Conservation (phyloP, 1,140 invertebrate genomes). For the Pemphigus obesinymphae region DNA sequence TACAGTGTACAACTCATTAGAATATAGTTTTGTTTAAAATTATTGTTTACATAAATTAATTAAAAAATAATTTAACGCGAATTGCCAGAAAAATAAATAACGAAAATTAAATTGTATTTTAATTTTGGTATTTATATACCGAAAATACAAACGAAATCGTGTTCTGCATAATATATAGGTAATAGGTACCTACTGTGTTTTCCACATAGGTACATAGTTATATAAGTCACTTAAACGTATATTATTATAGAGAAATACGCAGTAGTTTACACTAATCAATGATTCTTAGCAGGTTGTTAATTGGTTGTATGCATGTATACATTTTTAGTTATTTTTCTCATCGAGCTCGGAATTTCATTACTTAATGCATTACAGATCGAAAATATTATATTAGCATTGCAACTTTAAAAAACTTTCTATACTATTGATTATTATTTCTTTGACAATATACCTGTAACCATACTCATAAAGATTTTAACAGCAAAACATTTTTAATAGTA, state of each 20-base stretch:
- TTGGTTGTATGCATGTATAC: conserved; percentile 2
- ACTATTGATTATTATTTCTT: not conserved
- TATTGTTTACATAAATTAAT: too few species aligned
- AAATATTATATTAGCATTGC: too few species aligned
- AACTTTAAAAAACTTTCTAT: not conserved
- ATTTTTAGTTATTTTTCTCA: not conserved
- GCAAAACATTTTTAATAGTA: too few species aligned
- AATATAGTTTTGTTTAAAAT: too few species aligned
- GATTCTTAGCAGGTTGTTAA: conserved; percentile 19
- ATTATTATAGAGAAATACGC: not conserved
- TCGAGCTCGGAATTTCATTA: not conserved
- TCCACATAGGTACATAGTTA: too few species aligned
- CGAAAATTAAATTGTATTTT: not conserved
- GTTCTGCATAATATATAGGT: not conserved
- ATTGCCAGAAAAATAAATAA: not conserved
- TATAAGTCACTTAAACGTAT: too few species aligned
- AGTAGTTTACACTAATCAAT: not conserved
- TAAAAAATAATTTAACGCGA: too few species aligned
- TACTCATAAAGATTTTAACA: too few species aligned
- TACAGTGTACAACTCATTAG: too few species aligned
- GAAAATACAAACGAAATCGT: not conserved
- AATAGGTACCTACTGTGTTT: too few species aligned
- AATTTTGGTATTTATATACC: not conserved
- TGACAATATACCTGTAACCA: not conserved
- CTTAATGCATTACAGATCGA: not conserved